Conservation (phyloP, 2,113 vertebrate species). For the Sebastes fasciatus region DNA sequence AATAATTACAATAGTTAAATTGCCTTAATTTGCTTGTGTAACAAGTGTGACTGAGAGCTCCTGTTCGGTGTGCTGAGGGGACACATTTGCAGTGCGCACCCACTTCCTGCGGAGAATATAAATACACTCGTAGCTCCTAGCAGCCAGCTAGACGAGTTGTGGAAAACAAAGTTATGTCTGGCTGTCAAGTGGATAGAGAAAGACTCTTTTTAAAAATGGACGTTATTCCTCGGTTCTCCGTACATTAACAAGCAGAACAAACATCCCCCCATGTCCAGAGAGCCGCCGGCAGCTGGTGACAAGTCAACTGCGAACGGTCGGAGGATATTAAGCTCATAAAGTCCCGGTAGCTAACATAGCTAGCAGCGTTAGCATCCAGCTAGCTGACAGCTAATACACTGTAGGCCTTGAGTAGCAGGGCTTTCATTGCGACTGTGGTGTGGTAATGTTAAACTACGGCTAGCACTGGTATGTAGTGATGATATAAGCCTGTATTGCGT, state of each 20-base stretch:
- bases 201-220: conserved; percentile 55
- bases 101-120: conserved; percentile 78
- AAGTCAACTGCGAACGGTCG: conserved; percentile 70
- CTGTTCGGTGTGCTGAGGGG: conserved; percentile 44
- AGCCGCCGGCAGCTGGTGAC: conserved; percentile 63
- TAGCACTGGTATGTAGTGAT: neutral
- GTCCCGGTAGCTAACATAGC: conserved; percentile 51
- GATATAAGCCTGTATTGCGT: neutral
- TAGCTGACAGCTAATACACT: conserved; percentile 28
- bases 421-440: neutral
- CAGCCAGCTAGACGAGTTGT: conserved; percentile 69
- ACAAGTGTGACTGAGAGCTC: neutral
- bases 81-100: conserved; percentile 71
- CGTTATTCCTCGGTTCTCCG: conserved; percentile 35
- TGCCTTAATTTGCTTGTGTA: too few species aligned
- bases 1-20: too few species aligned
- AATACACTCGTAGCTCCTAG: conserved; percentile 59
- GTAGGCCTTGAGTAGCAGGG: conserved; percentile 38
- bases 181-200: conserved; percentile 53
- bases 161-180: conserved; percentile 78
- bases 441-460: neutral
- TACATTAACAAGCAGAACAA: conserved; percentile 51
- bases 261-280: conserved; percentile 62
- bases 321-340: conserved; percentile 66
- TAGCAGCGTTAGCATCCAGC: conserved; percentile 53